Base-by-base conservation (phyloP, 30 jellyfish, hydroid and myxozoan species). In the Aurelia sp. region DNA sequence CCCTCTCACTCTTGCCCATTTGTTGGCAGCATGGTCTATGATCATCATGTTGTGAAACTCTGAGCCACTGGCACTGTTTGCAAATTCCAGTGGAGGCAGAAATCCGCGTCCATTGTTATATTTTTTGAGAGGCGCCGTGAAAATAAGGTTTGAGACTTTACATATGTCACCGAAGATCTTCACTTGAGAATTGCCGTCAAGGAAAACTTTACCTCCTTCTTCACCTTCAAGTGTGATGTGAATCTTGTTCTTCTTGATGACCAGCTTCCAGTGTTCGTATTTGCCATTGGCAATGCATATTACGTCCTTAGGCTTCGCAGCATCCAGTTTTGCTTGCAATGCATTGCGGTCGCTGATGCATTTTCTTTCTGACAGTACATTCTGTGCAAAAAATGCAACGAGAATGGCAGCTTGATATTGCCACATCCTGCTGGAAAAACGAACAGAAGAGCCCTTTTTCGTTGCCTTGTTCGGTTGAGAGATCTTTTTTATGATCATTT, bases 1-100 rank as follows among this genome's bases (percentile, higher is more conserved):
- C 41, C 87, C 87, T 31, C 87, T 59, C 20, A 76, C 87, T 31
- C 48, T 57, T n/a, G 50, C 76, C 87, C 87, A 76, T n/a, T 16
- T 60, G 69, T 76, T 76, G 40, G 87, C 87, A 3, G 65, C 38
- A 33, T 76, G 87, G 66, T 76, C 41, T 4, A 4, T 31, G 12
- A 76, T 51, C 40, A 30, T 51, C 35, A 74, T 57, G 52, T 76
- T 66, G 20, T 11, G 40, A 33, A 76, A 74, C 66, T 41, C 69
- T 21, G 63, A 48, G 76, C 40, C 38, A 31, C 63, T 60, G 5
- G 87, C 87, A 6, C 55, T 61, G 18, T 38, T 48, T 17, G 41
- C 76, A 59, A 76, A 76, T 8, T 22, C 87, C 41, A 76, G 30
- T 19, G 87, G 87, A 17, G 87, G 30, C 10, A 75, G 69, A 11